Evolutionary conservation across 2,797 vertebrate genomes (phyloP).

Genomic region (Alcedo quadribrachys): DNA sequence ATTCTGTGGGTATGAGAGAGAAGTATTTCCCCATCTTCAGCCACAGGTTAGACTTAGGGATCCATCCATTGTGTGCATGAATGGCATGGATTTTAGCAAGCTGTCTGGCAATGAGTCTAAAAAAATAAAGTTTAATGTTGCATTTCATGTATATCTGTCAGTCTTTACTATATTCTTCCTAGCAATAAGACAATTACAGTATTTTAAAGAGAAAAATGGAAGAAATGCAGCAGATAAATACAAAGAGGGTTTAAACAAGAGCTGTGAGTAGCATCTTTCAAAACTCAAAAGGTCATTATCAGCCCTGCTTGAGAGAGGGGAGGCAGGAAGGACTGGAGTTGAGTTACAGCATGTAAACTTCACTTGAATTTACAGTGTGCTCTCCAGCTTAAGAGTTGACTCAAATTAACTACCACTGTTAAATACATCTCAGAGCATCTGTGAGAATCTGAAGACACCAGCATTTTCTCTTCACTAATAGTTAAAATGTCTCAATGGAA

Average conservation of each 20-base stretch:
- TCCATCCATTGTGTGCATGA: conserved; percentile 98
- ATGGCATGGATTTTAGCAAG: conserved; percentile 97
- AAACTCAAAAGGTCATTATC: neutral
- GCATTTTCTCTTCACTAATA: neutral
- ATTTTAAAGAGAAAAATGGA: neutral
- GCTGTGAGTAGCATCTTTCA: neutral
- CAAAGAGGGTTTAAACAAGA: neutral
- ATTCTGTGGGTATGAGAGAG: conserved; percentile 90
- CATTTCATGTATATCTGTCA: neutral
- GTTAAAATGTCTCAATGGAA: neutral
- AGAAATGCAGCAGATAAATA: neutral
- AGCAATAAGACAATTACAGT: neutral
- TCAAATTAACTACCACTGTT: neutral
- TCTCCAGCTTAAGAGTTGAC: neutral
- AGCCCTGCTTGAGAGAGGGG: neutral
- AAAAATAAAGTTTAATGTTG: neutral
- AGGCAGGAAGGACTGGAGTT: neutral
- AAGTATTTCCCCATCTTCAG: conserved; percentile 97
- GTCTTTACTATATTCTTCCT: neutral
- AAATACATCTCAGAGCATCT: neutral
- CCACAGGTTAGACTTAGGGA: conserved; percentile 96
- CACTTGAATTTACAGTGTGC: neutral
- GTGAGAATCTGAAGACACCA: neutral
- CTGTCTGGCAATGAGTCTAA: conserved; percentile 92
- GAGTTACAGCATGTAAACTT: neutral